Percentiles rank a stretch among this genome's conserved stretches.
Conservation (phyloP, 2,113 vertebrate genomes). For the Strix uralensis region DNA sequence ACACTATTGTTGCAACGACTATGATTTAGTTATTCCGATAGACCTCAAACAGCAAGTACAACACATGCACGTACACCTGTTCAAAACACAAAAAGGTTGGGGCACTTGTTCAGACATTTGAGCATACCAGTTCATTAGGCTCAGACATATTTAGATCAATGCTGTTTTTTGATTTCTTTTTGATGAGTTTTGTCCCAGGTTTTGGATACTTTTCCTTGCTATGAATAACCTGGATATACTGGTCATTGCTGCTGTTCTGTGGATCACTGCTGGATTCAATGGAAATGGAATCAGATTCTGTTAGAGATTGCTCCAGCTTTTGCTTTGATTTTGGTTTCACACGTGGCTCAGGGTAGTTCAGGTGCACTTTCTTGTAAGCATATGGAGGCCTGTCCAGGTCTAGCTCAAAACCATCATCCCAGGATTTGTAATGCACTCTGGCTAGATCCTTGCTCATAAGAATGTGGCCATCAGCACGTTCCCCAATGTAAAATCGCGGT, state of each 20-base stretch:
- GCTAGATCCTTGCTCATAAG: slow-evolving; percentile 54
- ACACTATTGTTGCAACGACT: not conserved
- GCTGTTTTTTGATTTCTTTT: slow-evolving; percentile 75
- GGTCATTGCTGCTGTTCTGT: slow-evolving; percentile 86
- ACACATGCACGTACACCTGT: rapidly evolving
- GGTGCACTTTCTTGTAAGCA: slow-evolving; percentile 59
- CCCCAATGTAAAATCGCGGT: slow-evolving; percentile 80
- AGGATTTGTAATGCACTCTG: slow-evolving; percentile 59
- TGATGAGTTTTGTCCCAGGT: slow-evolving; percentile 63
- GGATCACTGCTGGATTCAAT: slow-evolving; percentile 90
- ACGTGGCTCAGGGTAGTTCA: slow-evolving; percentile 65
- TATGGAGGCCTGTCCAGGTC: slow-evolving; percentile 50
- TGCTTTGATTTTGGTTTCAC: slow-evolving; percentile 77
- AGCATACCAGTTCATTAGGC: slow-evolving; percentile 83
- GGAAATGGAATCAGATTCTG: slow-evolving; percentile 88
- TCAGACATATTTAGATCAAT: slow-evolving; percentile 66
- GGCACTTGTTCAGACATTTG: slow-evolving; percentile 74
- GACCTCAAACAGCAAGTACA: not conserved
- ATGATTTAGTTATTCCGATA: rapidly evolving
- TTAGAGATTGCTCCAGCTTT: slow-evolving; percentile 75
- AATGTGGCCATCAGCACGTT: slow-evolving; percentile 63
- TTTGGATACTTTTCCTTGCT: slow-evolving; percentile 80
- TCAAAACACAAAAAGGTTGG: rapidly evolving
- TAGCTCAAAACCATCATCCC: slow-evolving; percentile 63
- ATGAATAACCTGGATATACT: slow-evolving; percentile 86